Conservation (phyloP, 2,113 vertebrate genomes). For the Echinops telfairi region DNA sequence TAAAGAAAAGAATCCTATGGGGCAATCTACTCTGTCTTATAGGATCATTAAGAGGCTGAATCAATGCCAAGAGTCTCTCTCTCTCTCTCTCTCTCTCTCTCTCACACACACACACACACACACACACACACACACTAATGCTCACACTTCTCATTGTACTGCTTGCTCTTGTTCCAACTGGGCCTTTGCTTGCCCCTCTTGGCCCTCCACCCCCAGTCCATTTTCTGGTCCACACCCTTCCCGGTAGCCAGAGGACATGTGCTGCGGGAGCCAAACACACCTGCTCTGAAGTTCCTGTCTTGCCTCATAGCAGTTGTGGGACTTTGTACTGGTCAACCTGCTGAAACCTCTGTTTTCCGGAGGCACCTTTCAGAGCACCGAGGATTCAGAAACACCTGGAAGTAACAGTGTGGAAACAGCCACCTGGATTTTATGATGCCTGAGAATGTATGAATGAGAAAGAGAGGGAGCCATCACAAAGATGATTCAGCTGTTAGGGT, state of each 20-base stretch:
- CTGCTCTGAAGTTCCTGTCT: not conserved
- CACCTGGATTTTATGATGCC: conserved; percentile 27
- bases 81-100: too few species aligned
- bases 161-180: not conserved
- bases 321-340: not conserved
- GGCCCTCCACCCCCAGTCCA: not conserved
- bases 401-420: not conserved
- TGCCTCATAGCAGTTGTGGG: not conserved
- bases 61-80: not conserved
- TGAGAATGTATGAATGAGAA: conserved; percentile 40
- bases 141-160: not conserved
- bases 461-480: conserved; percentile 6
- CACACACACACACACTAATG: not conserved
- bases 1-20: not conserved
- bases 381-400: conserved; percentile 7
- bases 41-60: not conserved
- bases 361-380: not conserved
- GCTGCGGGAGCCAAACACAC: not conserved
- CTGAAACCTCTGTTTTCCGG: not conserved
- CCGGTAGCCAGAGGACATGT: not conserved
- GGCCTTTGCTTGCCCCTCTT: not conserved
- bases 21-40: not conserved
- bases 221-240: not conserved
- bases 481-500: not conserved
- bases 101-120: too few species aligned